Conservation (phyloP, 2,113 vertebrate genomes). For the Beaufortia kweichowensis region DNA sequence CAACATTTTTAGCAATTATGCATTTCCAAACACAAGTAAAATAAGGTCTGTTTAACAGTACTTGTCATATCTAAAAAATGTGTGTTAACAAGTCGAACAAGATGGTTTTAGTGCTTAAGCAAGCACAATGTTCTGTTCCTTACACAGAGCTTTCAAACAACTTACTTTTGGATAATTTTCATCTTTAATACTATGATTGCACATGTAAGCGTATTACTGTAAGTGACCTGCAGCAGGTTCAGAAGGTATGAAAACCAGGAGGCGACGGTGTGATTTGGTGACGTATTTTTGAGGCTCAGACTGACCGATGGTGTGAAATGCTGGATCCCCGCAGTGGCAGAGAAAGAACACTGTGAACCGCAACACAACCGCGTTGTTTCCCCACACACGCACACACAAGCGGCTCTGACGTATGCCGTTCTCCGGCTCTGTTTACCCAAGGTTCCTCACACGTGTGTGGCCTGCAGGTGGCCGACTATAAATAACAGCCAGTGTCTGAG, state of each 20-base stretch:
- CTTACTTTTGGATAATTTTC: no score
- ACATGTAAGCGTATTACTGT: not conserved
- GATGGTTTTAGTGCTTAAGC: no score
- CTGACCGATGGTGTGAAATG: conserved; percentile 22
- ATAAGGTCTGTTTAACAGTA: no score
- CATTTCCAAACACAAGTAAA: no score
- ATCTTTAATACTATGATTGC: not conserved
- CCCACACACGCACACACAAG: not conserved
- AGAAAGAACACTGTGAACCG: not conserved
- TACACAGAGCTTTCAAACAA: no score
- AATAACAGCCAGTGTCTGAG: conserved; percentile 56
- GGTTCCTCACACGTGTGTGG: conserved; percentile 57
- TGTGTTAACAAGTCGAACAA: no score
- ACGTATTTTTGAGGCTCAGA: not conserved
- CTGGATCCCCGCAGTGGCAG: not conserved
- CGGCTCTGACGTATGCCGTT: not conserved
- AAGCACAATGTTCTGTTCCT: no score
- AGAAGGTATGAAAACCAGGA: not conserved
- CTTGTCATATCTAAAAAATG: no score
- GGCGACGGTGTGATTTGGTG: not conserved
- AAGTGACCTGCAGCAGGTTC: not conserved
- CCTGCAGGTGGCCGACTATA: conserved; percentile 62
- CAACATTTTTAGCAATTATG: no score
- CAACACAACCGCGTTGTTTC: not conserved
- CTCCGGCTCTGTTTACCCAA: conserved; percentile 59